Conservation (phyloP, 2,888 invertebrate genomes). For the Plagodis pulveraria region DNA sequence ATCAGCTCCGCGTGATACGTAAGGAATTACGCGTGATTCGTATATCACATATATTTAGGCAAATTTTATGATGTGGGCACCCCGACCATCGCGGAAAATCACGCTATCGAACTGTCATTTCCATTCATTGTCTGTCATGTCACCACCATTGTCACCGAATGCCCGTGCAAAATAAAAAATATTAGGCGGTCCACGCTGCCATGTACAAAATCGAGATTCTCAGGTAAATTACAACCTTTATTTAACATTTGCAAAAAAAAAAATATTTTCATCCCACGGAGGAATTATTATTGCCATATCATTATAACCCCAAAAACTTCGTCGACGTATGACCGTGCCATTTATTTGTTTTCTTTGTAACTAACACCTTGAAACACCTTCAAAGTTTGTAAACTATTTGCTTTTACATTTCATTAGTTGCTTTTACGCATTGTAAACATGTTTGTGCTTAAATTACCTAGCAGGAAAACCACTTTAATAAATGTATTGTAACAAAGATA, state of each 20-base stretch:
- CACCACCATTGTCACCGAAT: slow-evolving; percentile 70
- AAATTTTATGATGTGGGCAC: slow-evolving; percentile 3
- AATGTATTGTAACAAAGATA: not conserved
- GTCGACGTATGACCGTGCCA: slow-evolving; percentile 35
- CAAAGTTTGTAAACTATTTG: slow-evolving; percentile 3
- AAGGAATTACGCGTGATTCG: too few relatives aligned
- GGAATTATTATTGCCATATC: slow-evolving; percentile 56
- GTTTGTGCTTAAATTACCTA: not conserved
- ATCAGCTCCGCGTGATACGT: too few relatives aligned
- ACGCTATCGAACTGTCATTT: slow-evolving; percentile 25
- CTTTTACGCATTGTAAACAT: slow-evolving; percentile 3
- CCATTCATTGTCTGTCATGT: slow-evolving; percentile 67
- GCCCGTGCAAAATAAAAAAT: slow-evolving; percentile 76
- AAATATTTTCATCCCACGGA: slow-evolving; percentile 6
- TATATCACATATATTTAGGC: not conserved
- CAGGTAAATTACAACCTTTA: slow-evolving; percentile 60
- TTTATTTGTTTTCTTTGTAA: slow-evolving; percentile 34
- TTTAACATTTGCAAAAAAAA: slow-evolving; percentile 4
- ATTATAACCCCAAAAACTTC: slow-evolving; percentile 64
- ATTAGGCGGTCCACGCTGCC: slow-evolving; percentile 75
- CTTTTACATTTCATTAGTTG: not conserved
- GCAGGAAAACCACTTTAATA: slow-evolving; percentile 7
- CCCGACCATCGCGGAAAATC: slow-evolving; percentile 16
- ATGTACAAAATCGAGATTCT: slow-evolving; percentile 81
- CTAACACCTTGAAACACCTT: slow-evolving; percentile 1